phyloP scores from a whole-genome alignment of 2,888 invertebrate species.

The Hirtodrosophila alboralis region DNA sequence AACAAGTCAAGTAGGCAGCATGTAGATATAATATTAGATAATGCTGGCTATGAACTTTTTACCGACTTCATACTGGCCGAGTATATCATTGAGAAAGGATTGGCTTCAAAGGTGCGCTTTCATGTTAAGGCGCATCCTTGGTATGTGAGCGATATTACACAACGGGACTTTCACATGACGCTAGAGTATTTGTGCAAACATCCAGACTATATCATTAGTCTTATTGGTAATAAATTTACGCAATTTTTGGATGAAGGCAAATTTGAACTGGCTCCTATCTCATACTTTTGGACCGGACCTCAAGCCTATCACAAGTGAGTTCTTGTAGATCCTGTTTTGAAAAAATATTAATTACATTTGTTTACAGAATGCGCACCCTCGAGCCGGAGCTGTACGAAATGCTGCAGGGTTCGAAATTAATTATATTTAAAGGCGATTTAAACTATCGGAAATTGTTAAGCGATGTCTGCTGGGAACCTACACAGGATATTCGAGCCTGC shows the following conservation, averaged over 20 bases:
- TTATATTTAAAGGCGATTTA: conserved; percentile 96
- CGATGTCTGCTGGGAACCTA: conserved; percentile 92
- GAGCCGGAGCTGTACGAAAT: conserved; percentile 89
- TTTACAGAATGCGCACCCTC: conserved; percentile 88
- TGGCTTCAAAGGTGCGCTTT: conserved; percentile 89
- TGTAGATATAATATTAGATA: conserved; percentile 94
- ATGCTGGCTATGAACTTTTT: conserved; percentile 96
- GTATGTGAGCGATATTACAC: conserved; percentile 95
- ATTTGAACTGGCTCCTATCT: conserved; percentile 84
- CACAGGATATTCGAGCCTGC: conserved; percentile 86
- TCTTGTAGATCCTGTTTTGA: rapidly evolving
- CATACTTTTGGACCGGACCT: conserved; percentile 95
- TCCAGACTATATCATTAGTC: conserved; percentile 70
- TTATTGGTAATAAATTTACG: conserved; percentile 87
- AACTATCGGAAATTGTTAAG: conserved; percentile 97
- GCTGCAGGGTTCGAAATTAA: conserved; percentile 87
- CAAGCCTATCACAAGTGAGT: conserved; percentile 87
- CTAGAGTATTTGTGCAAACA: conserved; percentile 85
- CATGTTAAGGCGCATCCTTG: conserved; percentile 96
- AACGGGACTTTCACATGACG: conserved; percentile 89
- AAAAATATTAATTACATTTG: background rate
- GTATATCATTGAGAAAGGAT: conserved; percentile 87
- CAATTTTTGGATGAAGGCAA: conserved; percentile 85
- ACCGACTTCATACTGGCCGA: conserved; percentile 95
- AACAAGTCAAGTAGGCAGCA: conserved; percentile 70